phyloP scores from a whole-genome alignment of 2,888 invertebrate species.

The Sinhomidia bicolor region DNA sequence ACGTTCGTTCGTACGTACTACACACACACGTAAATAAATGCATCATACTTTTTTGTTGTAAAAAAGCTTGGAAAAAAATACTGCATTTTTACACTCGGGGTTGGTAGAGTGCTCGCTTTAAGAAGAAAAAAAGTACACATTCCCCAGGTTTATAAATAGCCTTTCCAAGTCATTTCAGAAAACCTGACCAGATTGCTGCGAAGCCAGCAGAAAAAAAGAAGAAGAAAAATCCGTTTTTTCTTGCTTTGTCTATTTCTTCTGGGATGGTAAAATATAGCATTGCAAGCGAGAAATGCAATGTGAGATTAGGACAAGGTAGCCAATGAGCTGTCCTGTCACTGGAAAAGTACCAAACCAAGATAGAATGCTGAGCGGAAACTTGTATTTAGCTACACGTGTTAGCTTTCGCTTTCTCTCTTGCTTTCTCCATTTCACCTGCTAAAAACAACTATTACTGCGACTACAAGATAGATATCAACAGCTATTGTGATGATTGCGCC shows the following conservation, averaged over 20 bases:
- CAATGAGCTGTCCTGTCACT: slow-evolving; percentile 39
- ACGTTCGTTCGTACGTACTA: not conserved
- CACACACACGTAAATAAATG: not conserved
- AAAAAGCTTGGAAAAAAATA: not conserved
- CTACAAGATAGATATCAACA: slow-evolving; percentile 32
- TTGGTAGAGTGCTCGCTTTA: too few relatives aligned
- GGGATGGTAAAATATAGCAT: not conserved
- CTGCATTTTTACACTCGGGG: not conserved
- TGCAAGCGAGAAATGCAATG: slow-evolving; percentile 29
- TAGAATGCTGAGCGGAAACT: slow-evolving; percentile 14
- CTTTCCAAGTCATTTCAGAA: slow-evolving; percentile 5
- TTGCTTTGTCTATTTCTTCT: not conserved
- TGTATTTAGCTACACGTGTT: not conserved
- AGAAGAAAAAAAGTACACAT: not conserved
- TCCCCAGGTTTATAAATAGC: slow-evolving; percentile 43
- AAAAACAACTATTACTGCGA: slow-evolving; percentile 26
- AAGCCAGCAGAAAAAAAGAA: not conserved
- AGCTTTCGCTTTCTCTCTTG: not conserved
- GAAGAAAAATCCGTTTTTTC: not conserved
- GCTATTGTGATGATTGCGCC: not conserved
- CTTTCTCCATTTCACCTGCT: not conserved
- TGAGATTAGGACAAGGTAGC: slow-evolving; percentile 40
- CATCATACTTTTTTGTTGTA: slow-evolving; percentile 1
- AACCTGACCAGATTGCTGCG: slow-evolving; percentile 33
- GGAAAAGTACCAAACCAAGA: slow-evolving; percentile 41